Percentiles rank a stretch among this genome's conserved stretches.
These are phyloP conservation scores for roundworm (Caenorhabditis elegans) DNA, from an alignment of 1,140 invertebrate genomes.

Conservation along the genomic window WBcel235 BX284606.5:7985501-7986000, in stretches of 20 bases:
- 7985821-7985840: not conserved
- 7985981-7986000: constrained; percentile 8
- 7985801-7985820: not conserved
- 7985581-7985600: too few species aligned
- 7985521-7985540: too few species aligned
- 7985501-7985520: too few species aligned
- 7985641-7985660: not conserved
- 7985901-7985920: not conserved
- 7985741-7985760: constrained; percentile 27
- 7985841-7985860: constrained; percentile 17
- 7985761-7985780: constrained; percentile 6
- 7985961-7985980: not conserved
- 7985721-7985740: not conserved
- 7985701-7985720: not conserved
- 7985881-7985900: not conserved
- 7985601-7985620: not conserved
- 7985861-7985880: constrained; percentile 21
- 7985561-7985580: too few species aligned
- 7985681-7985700: not conserved
- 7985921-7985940: too few species aligned
- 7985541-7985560: too few species aligned
- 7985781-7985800: constrained; percentile 23
- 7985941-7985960: too few species aligned
- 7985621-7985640: not conserved
- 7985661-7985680: not conserved